A percentile compares a stretch with the other conserved stretches of the same genome.
phyloP scores from a whole-genome alignment of 2,888 invertebrate species.

The Thalpophila matura region DNA sequence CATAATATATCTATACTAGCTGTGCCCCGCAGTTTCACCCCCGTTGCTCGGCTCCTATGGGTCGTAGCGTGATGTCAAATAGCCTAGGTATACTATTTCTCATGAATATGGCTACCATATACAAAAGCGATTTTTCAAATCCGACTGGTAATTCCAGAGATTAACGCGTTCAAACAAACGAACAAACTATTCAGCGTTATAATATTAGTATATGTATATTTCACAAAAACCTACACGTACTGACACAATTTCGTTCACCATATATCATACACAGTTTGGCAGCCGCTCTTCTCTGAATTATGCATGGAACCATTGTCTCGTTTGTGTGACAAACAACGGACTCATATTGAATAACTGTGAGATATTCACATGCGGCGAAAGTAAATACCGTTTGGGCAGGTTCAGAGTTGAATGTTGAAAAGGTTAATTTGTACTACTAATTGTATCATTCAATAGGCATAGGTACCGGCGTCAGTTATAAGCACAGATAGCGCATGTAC shows the following conservation, averaged over 20 bases:
- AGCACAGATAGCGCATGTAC: no score
- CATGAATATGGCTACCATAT: no score
- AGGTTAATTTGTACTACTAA: background rate
- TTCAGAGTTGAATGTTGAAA: conserved; percentile 28
- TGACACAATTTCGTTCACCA: conserved; percentile 61
- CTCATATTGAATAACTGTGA: conserved; percentile 47
- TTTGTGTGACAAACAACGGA: conserved; percentile 29
- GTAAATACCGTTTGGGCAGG: conserved; percentile 26
- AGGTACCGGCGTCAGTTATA: no score
- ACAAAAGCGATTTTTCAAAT: no score
- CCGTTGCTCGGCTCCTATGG: no score
- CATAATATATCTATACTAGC: no score
- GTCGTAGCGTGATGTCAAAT: no score
- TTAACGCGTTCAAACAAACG: no score
- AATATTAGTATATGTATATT: conserved; percentile 1
- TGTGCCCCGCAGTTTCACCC: no score
- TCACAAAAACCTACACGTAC: conserved; percentile 55
- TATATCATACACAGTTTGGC: conserved; percentile 51
- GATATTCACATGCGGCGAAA: conserved; percentile 57
- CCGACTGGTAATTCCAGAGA: no score
- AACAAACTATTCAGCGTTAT: no score
- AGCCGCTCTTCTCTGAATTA: conserved; percentile 46
- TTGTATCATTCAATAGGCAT: background rate
- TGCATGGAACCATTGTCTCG: conserved; percentile 59
- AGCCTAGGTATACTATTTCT: no score